Conservation (phyloP, 2,113 vertebrate genomes). For the Sander vitreus region DNA sequence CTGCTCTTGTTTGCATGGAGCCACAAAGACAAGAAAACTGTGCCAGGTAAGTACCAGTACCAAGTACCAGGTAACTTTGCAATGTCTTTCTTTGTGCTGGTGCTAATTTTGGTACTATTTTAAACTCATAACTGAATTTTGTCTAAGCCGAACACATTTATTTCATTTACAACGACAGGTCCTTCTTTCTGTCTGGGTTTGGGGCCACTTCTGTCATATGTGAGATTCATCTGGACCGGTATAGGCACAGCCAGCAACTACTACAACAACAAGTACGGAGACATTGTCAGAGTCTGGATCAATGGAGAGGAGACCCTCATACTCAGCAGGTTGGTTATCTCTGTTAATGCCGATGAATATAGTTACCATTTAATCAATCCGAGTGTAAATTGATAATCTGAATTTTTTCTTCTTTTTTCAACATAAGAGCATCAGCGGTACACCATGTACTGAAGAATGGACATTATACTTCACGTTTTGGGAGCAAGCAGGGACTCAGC, state of each 20-base stretch:
- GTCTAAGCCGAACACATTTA: not conserved
- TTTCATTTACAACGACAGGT: slow-evolving; percentile 78
- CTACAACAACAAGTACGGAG: slow-evolving; percentile 94
- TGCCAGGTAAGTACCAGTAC: too few species aligned
- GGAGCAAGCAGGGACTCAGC: slow-evolving; percentile 90
- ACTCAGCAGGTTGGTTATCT: slow-evolving; percentile 90
- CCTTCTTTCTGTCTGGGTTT: slow-evolving; percentile 90
- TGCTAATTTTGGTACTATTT: not conserved
- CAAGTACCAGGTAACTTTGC: too few species aligned
- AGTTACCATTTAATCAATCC: not conserved
- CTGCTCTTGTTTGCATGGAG: slow-evolving; percentile 88
- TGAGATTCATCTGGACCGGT: slow-evolving; percentile 90
- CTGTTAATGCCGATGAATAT: not conserved
- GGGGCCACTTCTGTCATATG: slow-evolving; percentile 82
- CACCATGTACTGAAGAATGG: slow-evolving; percentile 90
- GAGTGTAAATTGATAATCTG: not conserved
- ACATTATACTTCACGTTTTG: slow-evolving; percentile 91
- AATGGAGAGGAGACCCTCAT: slow-evolving; percentile 94
- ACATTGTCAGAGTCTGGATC: slow-evolving; percentile 96
- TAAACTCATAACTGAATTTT: not conserved
- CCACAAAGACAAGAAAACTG: slow-evolving; percentile 81
- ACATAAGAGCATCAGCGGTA: slow-evolving; percentile 89
- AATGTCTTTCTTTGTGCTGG: not conserved
- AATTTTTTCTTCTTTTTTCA: not conserved
- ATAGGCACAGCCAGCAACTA: slow-evolving; percentile 94